A percentile compares a stretch with the other conserved stretches of the same genome.
phyloP scores from a whole-genome alignment of 2,797 vertebrate species.

The Discoglossus pictus region DNA sequence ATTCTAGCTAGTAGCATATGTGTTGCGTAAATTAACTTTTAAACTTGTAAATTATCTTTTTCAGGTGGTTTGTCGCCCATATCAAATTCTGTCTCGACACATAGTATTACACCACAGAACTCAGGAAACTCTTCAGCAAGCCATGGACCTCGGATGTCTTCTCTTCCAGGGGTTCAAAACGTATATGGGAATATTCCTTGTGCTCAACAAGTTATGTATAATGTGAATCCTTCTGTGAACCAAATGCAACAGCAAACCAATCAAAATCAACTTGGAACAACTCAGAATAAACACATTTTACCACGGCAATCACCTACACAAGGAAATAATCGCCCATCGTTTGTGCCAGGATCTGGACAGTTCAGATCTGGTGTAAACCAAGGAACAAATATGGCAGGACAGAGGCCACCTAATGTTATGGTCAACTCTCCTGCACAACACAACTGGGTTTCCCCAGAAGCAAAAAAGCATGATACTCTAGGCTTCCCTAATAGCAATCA shows the following conservation, averaged over 20 bases:
- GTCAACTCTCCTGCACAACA: constrained; percentile 65
- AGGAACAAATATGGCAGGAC: constrained; percentile 68
- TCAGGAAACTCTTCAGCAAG: constrained; percentile 78
- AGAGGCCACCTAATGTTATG: constrained; percentile 74
- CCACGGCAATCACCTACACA: constrained; percentile 71
- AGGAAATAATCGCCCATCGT: constrained; percentile 61
- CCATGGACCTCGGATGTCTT: constrained; percentile 75
- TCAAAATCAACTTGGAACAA: constrained; percentile 73
- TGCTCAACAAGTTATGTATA: constrained; percentile 70
- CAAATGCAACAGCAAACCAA: constrained; percentile 80
- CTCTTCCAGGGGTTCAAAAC: constrained; percentile 65
- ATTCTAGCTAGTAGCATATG: not conserved
- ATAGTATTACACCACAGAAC: constrained; percentile 73
- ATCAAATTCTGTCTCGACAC: constrained; percentile 75
- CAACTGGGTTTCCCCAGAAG: constrained; percentile 76
- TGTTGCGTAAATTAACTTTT: not conserved
- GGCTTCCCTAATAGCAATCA: constrained; percentile 73
- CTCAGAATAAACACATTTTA: constrained; percentile 76
- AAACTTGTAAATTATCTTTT: constrained; percentile 13
- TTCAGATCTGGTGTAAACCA: constrained; percentile 72
- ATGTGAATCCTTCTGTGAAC: constrained; percentile 63
- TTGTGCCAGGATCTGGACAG: constrained; percentile 73
- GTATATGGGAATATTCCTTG: constrained; percentile 76
- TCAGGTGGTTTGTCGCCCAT: constrained; percentile 71
- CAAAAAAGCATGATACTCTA: constrained; percentile 67